Conservation (phyloP, 2,888 invertebrate species). For the Phlogophora meticulosa region DNA sequence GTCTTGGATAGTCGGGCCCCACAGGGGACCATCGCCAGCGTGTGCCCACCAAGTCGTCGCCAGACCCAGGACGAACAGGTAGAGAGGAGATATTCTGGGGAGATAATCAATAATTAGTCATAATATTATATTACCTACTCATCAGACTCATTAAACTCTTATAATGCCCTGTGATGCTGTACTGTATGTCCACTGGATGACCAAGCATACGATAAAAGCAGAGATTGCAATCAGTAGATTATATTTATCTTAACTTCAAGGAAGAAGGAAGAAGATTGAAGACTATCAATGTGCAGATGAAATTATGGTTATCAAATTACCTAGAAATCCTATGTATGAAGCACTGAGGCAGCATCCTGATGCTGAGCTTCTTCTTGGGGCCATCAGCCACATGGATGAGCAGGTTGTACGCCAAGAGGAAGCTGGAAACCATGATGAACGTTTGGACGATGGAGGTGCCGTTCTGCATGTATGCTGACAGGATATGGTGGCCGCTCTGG, state of each 20-base stretch:
- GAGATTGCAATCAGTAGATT: no score
- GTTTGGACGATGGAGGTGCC: constrained; percentile 77
- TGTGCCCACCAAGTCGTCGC: constrained; percentile 78
- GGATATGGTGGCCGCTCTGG: constrained; percentile 70
- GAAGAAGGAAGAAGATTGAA: neutral
- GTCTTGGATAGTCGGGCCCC: constrained; percentile 70
- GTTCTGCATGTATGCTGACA: constrained; percentile 74
- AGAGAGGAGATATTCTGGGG: constrained; percentile 76
- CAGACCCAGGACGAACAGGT: constrained; percentile 75
- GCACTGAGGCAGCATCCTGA: constrained; percentile 70
- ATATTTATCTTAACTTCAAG: no score
- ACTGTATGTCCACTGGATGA: neutral
- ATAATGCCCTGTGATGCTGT: neutral
- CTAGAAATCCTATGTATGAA: constrained; percentile 75
- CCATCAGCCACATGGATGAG: constrained; percentile 69
- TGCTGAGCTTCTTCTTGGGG: constrained; percentile 58
- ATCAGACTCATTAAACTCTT: no score
- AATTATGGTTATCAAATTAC: constrained; percentile 54
- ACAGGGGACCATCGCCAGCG: constrained; percentile 75
- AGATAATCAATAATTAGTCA: neutral
- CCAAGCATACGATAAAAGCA: neutral
- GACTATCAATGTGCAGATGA: neutral
- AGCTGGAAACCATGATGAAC: constrained; percentile 78
- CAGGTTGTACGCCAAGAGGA: constrained; percentile 79
- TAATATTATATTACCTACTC: no score